phyloP scores from a whole-genome alignment of 1,140 invertebrate genomes.

The Drosophila persimilis region DNA sequence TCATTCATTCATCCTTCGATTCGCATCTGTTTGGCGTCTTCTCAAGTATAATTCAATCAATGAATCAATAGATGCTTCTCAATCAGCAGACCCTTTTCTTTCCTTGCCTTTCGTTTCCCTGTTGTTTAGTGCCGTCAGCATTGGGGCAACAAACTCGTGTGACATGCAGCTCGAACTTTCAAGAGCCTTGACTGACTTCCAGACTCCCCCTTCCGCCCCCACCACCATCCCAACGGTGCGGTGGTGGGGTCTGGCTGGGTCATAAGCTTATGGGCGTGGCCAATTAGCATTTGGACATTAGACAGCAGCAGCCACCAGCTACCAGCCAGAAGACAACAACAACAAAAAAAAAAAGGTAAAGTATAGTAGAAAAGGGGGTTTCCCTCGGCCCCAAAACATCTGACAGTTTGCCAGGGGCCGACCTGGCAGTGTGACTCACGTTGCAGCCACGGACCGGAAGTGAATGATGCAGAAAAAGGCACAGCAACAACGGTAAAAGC shows the following conservation, averaged over 20 bases:
- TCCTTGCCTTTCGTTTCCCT: background rate
- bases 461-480: conserved; percentile 75
- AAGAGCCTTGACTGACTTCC: conserved; percentile 56
- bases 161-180: conserved; percentile 72
- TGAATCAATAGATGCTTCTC: too few relatives aligned
- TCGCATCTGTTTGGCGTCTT: too few relatives aligned
- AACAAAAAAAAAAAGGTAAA: background rate
- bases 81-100: too few relatives aligned
- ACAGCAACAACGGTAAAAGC: conserved; percentile 25
- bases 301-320: conserved; percentile 10
- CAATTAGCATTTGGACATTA: conserved; percentile 62
- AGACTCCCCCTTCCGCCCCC: conserved; percentile 8
- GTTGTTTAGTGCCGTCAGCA: conserved; percentile 30
- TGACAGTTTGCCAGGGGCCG: too few relatives aligned
- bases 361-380: conserved; percentile 26
- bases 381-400: conserved; percentile 33
- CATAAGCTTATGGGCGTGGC: conserved; percentile 45
- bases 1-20: too few relatives aligned
- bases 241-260: conserved; percentile 2
- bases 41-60: too few relatives aligned
- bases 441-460: conserved; percentile 67
- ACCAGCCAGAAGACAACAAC: too few relatives aligned
- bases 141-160: conserved; percentile 71
- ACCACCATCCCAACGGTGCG: background rate
- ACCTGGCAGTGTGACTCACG: conserved; percentile 54